These are phyloP conservation scores for Perizoma affinitatum DNA, from an alignment of 2,888 invertebrate genomes.

Conservation along the genomic window DNA sequence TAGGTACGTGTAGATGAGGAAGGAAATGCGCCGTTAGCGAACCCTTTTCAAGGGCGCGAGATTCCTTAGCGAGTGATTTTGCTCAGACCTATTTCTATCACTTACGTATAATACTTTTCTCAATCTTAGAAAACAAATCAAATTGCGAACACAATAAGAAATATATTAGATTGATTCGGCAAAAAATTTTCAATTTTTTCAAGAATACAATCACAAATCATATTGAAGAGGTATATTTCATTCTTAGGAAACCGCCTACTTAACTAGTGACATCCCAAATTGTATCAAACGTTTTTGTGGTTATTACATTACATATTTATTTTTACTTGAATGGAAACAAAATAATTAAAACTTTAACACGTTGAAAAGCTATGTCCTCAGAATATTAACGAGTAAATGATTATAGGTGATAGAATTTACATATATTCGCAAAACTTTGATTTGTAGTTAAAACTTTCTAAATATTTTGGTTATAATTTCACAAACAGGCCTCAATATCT, in stretches of 20 bases:
- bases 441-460: too few species aligned
- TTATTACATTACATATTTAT: neutral
- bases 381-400: too few species aligned
- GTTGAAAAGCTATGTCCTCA: too few species aligned
- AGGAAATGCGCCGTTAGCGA: constrained; percentile 50
- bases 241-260: constrained; percentile 42
- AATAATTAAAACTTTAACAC: neutral
- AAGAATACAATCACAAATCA: constrained; percentile 41
- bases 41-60: constrained; percentile 56
- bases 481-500: too few species aligned
- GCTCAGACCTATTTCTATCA: constrained; percentile 38
- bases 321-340: constrained; percentile 5
- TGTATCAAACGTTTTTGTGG: too few species aligned
- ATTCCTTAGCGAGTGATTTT: constrained; percentile 49
- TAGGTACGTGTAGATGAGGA: constrained; percentile 42
- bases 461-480: too few species aligned
- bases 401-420: too few species aligned
- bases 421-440: too few species aligned
- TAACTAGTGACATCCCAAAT: too few species aligned
- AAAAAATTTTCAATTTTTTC: constrained; percentile 37
- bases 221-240: constrained; percentile 46
- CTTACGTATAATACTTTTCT: constrained; percentile 26
- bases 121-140: constrained; percentile 14
- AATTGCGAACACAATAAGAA: constrained; percentile 14
- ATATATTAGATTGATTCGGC: constrained; percentile 18